These are phyloP conservation scores for Probaryconus sp. DNA, from an alignment of 1,140 invertebrate species.

Conservation along the genomic window DNA sequence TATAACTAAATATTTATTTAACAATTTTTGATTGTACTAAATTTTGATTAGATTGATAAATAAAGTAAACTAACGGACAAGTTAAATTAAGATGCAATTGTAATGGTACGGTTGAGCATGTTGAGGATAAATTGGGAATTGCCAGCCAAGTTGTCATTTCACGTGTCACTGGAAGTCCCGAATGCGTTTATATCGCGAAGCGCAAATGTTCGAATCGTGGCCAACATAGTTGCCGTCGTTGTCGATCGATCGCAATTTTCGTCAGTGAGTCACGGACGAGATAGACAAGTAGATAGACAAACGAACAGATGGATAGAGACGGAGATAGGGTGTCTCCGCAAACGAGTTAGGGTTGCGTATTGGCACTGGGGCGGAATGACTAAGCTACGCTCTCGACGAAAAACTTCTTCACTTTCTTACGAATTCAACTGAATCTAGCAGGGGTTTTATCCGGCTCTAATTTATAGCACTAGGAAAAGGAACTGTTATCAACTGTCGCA, in stretches of 20 bases:
- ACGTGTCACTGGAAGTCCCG: slow-evolving; percentile 26
- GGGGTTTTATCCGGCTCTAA: slow-evolving; percentile 52
- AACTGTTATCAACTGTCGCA: slow-evolving; percentile 52
- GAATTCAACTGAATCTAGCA: slow-evolving; percentile 47
- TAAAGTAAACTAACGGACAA: slow-evolving; percentile 12
- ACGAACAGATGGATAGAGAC: slow-evolving; percentile 21
- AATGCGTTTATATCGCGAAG: slow-evolving; percentile 30
- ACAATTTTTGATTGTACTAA: too few relatives aligned
- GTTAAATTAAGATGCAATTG: slow-evolving; percentile 8
- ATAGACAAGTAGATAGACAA: slow-evolving; percentile 45
- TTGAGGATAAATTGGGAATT: slow-evolving; percentile 60
- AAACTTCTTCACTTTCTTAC: slow-evolving; percentile 61
- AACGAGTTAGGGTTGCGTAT: slow-evolving; percentile 62
- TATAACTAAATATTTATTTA: too few relatives aligned
- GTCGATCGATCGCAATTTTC: slow-evolving; percentile 75
- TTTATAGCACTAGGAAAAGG: slow-evolving; percentile 51
- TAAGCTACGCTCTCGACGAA: slow-evolving; percentile 62
- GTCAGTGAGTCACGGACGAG: slow-evolving; percentile 71
- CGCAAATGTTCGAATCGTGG: slow-evolving; percentile 44
- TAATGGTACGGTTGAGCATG: slow-evolving; percentile 36
- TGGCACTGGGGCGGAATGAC: slow-evolving; percentile 65
- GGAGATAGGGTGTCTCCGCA: slow-evolving; percentile 42
- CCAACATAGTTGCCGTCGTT: slow-evolving; percentile 45
- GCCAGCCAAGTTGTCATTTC: slow-evolving; percentile 30
- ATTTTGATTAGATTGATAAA: slow-evolving; percentile 35